Evolutionary conservation across 1,140 invertebrate genomes (phyloP).

Genomic region (Acyrthosiphon pisum): DNA sequence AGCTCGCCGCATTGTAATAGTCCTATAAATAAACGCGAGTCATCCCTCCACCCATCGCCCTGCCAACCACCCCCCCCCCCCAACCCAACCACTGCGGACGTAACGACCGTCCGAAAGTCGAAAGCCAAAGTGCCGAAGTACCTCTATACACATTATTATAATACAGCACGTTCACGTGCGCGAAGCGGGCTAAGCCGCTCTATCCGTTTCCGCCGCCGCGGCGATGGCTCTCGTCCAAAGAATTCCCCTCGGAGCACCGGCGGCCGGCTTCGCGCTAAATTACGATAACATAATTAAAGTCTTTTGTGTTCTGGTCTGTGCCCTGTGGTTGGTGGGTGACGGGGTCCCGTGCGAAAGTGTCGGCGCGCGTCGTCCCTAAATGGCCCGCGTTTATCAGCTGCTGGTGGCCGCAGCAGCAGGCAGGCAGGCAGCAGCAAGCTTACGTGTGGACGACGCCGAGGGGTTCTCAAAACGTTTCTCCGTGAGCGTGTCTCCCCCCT

Average conservation of each 20-base stretch:
- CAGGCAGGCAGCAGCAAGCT: not conserved
- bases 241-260: not conserved
- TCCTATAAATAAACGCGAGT: slow-evolving; percentile 40
- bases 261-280: not conserved
- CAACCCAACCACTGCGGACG: too few relatives aligned
- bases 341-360: not conserved
- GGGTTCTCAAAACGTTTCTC: slow-evolving; percentile 24
- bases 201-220: not conserved
- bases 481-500: not conserved
- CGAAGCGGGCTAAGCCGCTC: not conserved
- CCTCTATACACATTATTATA: slow-evolving; percentile 3
- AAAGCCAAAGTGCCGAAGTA: not conserved
- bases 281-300: slow-evolving; percentile 49
- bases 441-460: slow-evolving; percentile 29
- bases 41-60: not conserved
- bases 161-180: not conserved
- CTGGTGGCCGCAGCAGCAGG: too few relatives aligned
- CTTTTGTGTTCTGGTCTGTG: slow-evolving; percentile 25
- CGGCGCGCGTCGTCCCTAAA: slow-evolving; percentile 34
- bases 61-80: not conserved
- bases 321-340: not conserved
- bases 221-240: slow-evolving; percentile 42
- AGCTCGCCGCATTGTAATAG: not conserved
- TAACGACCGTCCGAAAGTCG: not conserved
- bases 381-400: slow-evolving; percentile 29